Evolutionary conservation across 2,797 vertebrate species (phyloP).

Genomic region (Morus bassanus): DNA sequence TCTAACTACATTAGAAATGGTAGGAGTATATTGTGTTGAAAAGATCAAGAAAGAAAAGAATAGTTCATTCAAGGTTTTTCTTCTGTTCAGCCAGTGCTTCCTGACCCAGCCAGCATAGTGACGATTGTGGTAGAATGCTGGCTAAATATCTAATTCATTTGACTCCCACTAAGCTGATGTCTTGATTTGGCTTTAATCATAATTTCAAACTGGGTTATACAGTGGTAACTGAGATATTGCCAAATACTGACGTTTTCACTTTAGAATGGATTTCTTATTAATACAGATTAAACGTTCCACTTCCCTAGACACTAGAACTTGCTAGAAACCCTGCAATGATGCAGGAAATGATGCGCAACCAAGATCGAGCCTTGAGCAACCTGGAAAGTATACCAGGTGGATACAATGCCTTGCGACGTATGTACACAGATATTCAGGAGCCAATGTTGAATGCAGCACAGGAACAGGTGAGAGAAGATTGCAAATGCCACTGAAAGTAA

Average conservation of each 20-base stretch:
- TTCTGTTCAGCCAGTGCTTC: not conserved
- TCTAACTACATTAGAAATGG: not conserved
- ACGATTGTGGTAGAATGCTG: not conserved
- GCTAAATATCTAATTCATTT: not conserved
- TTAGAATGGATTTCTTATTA: slow-evolving; percentile 32
- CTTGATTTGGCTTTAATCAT: not conserved
- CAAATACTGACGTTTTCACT: not conserved
- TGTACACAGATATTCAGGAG: slow-evolving; percentile 85
- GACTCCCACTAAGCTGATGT: not conserved
- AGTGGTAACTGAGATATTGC: not conserved
- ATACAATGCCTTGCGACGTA: slow-evolving; percentile 81
- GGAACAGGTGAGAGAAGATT: slow-evolving; percentile 74
- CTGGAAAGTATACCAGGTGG: slow-evolving; percentile 84
- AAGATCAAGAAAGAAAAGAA: not conserved
- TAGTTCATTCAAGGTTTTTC: not conserved
- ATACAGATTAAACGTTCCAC: slow-evolving; percentile 33
- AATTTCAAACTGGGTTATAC: not conserved
- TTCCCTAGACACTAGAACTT: slow-evolving; percentile 80
- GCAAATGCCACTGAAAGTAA: not conserved
- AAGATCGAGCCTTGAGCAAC: slow-evolving; percentile 83
- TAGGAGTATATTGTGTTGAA: not conserved
- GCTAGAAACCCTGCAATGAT: slow-evolving; percentile 85
- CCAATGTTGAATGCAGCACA: slow-evolving; percentile 84
- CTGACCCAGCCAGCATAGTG: not conserved
- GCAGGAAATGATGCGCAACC: slow-evolving; percentile 86